Conservation (phyloP, 2,888 invertebrate species). For the Drosophila limbata region DNA sequence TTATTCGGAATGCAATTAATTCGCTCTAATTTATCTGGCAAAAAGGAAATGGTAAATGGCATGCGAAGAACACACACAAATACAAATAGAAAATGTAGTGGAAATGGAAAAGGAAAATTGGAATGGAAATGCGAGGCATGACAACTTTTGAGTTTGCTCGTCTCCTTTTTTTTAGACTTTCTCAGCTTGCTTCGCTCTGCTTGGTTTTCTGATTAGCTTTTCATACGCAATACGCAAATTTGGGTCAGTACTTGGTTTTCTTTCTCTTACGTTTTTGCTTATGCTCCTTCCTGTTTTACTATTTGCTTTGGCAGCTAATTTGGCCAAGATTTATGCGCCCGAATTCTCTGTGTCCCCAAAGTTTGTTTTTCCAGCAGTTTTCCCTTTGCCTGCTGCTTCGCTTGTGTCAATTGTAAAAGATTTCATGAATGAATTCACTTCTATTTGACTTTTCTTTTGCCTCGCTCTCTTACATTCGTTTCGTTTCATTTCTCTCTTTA, state of each 20-base stretch:
- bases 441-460: constrained; percentile 65
- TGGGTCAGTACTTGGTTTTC: constrained; percentile 45
- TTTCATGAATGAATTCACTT: constrained; percentile 80
- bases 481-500: constrained; percentile 4
- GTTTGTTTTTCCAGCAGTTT: constrained; percentile 28
- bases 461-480: background rate
- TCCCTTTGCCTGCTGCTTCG: constrained; percentile 11
- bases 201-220: constrained; percentile 60
- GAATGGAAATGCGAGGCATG: constrained; percentile 40
- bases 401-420: constrained; percentile 73
- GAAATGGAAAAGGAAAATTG: constrained; percentile 6
- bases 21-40: constrained; percentile 76
- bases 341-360: constrained; percentile 22
- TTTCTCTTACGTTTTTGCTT: background rate
- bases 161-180: background rate
- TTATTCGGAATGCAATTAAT: constrained; percentile 78
- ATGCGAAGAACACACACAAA: constrained; percentile 7
- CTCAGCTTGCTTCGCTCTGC: constrained; percentile 40
- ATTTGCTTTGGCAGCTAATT: constrained; percentile 26
- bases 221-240: constrained; percentile 57
- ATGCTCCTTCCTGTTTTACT: constrained; percentile 13
- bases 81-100: constrained; percentile 8
- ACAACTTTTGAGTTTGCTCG: constrained; percentile 42
- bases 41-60: constrained; percentile 36
- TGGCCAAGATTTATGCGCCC: constrained; percentile 60